phyloP scores from a whole-genome alignment of 37 sponge, comb jelly and placozoan species.

The Tethya wilhelma region DNA sequence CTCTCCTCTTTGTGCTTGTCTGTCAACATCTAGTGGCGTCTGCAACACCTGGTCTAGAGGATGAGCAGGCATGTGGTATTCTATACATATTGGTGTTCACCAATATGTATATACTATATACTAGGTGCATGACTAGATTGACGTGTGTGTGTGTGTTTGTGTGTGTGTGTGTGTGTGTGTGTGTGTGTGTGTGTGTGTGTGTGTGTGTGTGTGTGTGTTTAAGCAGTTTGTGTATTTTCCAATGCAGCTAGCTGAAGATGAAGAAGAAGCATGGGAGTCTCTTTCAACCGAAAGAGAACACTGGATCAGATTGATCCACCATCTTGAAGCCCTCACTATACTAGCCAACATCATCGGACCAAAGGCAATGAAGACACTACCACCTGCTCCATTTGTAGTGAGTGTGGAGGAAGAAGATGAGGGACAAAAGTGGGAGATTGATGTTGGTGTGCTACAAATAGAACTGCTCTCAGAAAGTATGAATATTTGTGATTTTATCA shows the following conservation, averaged over 20 bases:
- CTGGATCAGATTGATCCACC: conserved; percentile 39
- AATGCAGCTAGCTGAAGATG: background rate
- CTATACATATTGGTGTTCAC: too few species aligned
- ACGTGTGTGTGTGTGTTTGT: too few species aligned
- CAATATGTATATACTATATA: too few species aligned
- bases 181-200: too few species aligned
- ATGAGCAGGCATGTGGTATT: too few species aligned
- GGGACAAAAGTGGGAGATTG: background rate
- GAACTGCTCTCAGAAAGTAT: background rate
- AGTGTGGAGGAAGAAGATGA: background rate
- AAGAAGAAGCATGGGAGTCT: conserved; percentile 62
- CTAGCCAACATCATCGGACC: conserved; percentile 24
- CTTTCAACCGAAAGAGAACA: conserved; percentile 42
- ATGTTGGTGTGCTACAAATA: background rate
- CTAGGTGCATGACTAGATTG: too few species aligned
- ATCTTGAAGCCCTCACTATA: conserved; percentile 34
- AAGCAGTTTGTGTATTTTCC: too few species aligned
- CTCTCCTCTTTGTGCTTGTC: background rate
- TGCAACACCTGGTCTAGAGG: too few species aligned
- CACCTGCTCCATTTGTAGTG: conserved; percentile 24
- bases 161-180: too few species aligned
- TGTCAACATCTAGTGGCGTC: background rate
- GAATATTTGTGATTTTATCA: background rate
- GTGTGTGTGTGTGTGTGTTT: too few species aligned
- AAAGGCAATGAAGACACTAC: conserved; percentile 12